These are phyloP conservation scores for Endotricha flammealis DNA, from an alignment of 2,888 invertebrate species.

Conservation along the genomic window DNA sequence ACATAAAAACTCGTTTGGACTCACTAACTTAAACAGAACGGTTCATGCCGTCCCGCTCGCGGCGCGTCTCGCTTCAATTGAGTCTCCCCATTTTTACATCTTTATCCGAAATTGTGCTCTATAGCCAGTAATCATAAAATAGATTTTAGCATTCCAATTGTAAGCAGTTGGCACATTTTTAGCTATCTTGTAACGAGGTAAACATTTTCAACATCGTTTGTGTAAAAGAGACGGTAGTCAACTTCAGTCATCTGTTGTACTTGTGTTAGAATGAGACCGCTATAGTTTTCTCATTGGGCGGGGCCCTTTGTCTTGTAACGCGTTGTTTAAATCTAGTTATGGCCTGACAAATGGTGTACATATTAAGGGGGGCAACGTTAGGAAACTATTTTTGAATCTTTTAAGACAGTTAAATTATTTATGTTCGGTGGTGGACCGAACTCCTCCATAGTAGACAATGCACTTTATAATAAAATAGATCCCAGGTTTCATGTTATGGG, in stretches of 20 bases:
- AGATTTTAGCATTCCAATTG: constrained; percentile 20
- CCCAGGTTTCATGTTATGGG: constrained; percentile 67
- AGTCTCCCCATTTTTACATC: constrained; percentile 47
- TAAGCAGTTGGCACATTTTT: constrained; percentile 48
- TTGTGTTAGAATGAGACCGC: constrained; percentile 34
- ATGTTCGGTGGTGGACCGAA: constrained; percentile 66
- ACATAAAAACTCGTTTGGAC: constrained; percentile 78
- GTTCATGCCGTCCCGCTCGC: constrained; percentile 62
- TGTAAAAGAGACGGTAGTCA: constrained; percentile 43
- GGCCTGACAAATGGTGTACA: constrained; percentile 78
- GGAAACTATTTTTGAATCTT: constrained; percentile 79
- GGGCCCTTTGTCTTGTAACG: constrained; percentile 57
- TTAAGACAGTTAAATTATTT: constrained; percentile 79
- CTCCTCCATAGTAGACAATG: constrained; percentile 70
- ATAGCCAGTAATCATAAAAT: neutral
- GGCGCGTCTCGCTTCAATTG: constrained; percentile 62
- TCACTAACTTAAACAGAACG: constrained; percentile 73
- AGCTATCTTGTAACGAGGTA: constrained; percentile 49
- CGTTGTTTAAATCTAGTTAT: constrained; percentile 76
- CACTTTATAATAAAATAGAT: constrained; percentile 77
- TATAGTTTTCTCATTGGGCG: constrained; percentile 51
- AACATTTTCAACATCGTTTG: constrained; percentile 50
- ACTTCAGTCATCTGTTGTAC: constrained; percentile 6
- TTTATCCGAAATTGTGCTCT: constrained; percentile 29
- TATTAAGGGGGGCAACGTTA: constrained; percentile 77